Percentiles rank a stretch among this genome's conserved stretches.
Conservation (phyloP, 1,140 invertebrate genomes). For the Temnothorax curvispinosus region DNA sequence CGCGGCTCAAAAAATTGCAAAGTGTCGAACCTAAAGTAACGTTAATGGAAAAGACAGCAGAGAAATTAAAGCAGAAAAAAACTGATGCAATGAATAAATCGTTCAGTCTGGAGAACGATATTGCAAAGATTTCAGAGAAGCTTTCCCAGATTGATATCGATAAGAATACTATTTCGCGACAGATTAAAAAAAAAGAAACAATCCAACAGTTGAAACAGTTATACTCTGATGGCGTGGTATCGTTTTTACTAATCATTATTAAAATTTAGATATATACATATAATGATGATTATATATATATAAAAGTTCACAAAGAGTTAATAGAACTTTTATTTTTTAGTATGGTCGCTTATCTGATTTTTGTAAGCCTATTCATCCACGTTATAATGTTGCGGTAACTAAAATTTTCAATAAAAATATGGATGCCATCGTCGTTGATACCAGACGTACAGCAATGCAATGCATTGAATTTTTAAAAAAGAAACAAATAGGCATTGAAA, state of each 20-base stretch:
- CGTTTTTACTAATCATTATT: constrained; percentile 58
- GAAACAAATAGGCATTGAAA: constrained; percentile 97
- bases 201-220: constrained; percentile 97
- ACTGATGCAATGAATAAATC: constrained; percentile 85
- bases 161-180: constrained; percentile 96
- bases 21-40: constrained; percentile 92
- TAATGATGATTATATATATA: neutral
- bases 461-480: constrained; percentile 98
- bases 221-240: constrained; percentile 94
- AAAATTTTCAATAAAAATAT: constrained; percentile 98
- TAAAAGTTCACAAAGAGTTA: neutral
- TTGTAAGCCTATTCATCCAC: constrained; percentile 97
- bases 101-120: constrained; percentile 90
- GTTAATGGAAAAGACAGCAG: constrained; percentile 90
- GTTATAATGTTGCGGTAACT: constrained; percentile 97
- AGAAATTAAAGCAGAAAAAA: too few species aligned
- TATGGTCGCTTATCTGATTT: constrained; percentile 98
- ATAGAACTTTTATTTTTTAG: constrained; percentile 83
- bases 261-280: neutral
- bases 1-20: constrained; percentile 94
- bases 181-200: constrained; percentile 96
- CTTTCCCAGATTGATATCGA: constrained; percentile 97
- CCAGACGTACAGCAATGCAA: constrained; percentile 95
- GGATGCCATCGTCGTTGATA: constrained; percentile 99
- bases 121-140: constrained; percentile 94